A percentile compares a stretch with the other conserved stretches of the same genome.
Evolutionary conservation across 2,113 vertebrate genomes (phyloP).

Genomic region (Myrmecophaga tridactyla): DNA sequence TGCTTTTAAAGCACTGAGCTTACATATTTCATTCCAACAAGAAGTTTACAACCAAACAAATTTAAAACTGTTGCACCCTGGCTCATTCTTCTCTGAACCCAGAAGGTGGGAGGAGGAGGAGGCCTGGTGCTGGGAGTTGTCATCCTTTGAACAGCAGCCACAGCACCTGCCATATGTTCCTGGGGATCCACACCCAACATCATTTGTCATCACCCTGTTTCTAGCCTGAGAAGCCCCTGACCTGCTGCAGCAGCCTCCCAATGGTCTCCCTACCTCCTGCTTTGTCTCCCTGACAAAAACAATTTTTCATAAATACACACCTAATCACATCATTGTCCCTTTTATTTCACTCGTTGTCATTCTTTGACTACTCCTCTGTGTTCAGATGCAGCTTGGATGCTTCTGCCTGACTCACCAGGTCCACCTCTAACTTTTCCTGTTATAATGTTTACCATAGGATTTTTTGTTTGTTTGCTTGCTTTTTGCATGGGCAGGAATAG

Average conservation of each 20-base stretch:
- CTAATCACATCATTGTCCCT: fast-evolving
- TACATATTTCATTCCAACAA: not conserved
- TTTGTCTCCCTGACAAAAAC: not conserved
- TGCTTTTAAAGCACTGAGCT: not conserved
- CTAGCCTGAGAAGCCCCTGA: not conserved
- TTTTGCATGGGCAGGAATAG: too few relatives aligned
- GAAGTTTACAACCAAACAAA: not conserved
- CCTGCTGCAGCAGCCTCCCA: fast-evolving
- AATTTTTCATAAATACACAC: not conserved
- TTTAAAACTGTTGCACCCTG: not conserved
- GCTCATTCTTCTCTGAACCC: not conserved
- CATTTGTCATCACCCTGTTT: not conserved
- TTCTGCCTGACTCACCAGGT: not conserved
- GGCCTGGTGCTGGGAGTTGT: not conserved
- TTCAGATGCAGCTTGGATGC: not conserved
- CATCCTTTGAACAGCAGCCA: not conserved
- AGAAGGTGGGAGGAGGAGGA: not conserved
- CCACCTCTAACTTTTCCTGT: not conserved
- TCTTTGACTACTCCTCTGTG: not conserved
- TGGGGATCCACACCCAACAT: too few relatives aligned
- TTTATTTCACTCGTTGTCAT: not conserved
- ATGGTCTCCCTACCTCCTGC: not conserved
- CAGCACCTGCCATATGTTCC: not conserved
- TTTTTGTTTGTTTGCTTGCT: too few relatives aligned
- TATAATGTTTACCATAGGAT: too few relatives aligned